phyloP scores from a whole-genome alignment of 2,888 invertebrate genomes.

The Cheiracanthium punctorium region DNA sequence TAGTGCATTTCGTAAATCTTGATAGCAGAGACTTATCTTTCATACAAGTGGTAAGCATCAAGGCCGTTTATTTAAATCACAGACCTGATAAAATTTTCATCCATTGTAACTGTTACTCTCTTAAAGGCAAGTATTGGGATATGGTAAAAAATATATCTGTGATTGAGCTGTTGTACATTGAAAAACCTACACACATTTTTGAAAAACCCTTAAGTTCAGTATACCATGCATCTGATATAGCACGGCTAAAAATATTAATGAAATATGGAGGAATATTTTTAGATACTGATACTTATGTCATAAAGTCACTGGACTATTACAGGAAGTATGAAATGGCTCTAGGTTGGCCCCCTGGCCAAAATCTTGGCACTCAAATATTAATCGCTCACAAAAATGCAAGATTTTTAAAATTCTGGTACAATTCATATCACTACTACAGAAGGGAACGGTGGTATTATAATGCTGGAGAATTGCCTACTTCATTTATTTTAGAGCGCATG shows the following conservation, averaged over 20 bases:
- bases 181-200: constrained; percentile 76
- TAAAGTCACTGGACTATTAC: constrained; percentile 75
- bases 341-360: constrained; percentile 75
- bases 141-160: constrained; percentile 65
- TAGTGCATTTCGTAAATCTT: constrained; percentile 76
- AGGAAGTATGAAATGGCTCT: constrained; percentile 75
- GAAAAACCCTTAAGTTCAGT: constrained; percentile 76
- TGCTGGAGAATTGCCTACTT: constrained; percentile 76
- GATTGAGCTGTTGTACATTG: constrained; percentile 62
- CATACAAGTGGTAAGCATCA: constrained; percentile 74
- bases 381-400: constrained; percentile 76
- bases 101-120: constrained; percentile 74
- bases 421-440: constrained; percentile 75
- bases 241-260: constrained; percentile 75
- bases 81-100: constrained; percentile 74
- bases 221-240: constrained; percentile 76
- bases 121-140: constrained; percentile 72
- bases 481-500: constrained; percentile 74
- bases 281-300: constrained; percentile 75
- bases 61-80: constrained; percentile 75
- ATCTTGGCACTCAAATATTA: constrained; percentile 75
- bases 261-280: constrained; percentile 76
- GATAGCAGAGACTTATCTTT: constrained; percentile 74
- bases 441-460: constrained; percentile 75
- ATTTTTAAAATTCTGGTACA: constrained; percentile 75